Evolutionary conservation across 2,888 invertebrate species (phyloP), one percentile per base, ranked within the genome.

Genomic region (Chrysolina haemoptera): DNA sequence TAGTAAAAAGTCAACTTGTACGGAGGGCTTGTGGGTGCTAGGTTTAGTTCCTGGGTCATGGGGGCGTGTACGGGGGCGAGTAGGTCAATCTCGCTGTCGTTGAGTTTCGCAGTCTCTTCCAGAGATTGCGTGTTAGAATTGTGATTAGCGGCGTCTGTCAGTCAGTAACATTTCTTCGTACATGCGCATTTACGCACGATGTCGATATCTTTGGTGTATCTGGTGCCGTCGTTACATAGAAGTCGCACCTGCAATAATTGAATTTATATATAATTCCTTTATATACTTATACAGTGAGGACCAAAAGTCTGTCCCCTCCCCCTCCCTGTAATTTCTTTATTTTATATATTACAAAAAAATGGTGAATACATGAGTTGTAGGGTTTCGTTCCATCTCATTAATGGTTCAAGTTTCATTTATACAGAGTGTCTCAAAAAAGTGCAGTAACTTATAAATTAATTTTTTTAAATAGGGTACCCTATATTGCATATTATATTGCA

Each of bases 141-240:
- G 88, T 87, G 87, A 87, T 88, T 90, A 91, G 91, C 90, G 90
- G 90, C 91, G 88, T 90, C 88, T 89, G 89, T 89, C 90, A 91
- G 91, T 91, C 91, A 93, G 91, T 93, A 93, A 90, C 96, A 97
- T 90, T 96, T 96, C 90, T 96, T 95, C 83, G 94, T 94, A 91
- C 98, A 98, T 81, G 96, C 96, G 89, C 98, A 98, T 89, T 98
- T 98, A 87, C 98, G 94, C 86, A 98, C 96, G 88, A 98, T 95
- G 86, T 98, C 98, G 85, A 98, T 94, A 86, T 98, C 96, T 91
- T 97, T 97, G 89, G 96, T 96, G 91, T 96, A 98, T 77, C 96
- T 94, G 73, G 95, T 95, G 79, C 98, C 97, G 87, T 98, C 96
- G 79, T 94, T 92, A 90, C 98, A 99, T 83, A 97, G 93, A 83